Evolutionary conservation across 2,888 invertebrate species (phyloP), one percentile per base, ranked within the genome.

Genomic region (Rhagonycha lutea): DNA sequence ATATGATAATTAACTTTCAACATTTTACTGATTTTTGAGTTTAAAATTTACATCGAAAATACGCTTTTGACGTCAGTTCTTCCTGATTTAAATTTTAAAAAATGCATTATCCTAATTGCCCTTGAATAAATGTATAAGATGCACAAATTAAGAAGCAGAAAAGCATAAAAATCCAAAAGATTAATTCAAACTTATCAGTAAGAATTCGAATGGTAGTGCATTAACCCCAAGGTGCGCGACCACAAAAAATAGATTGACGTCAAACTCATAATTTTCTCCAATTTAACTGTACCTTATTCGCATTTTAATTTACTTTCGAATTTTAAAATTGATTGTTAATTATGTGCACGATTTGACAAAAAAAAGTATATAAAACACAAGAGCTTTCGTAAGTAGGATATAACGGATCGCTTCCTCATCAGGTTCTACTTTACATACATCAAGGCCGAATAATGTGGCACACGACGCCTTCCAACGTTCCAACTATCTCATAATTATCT

Each of bases 361-460:
- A 61, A 32, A 29, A 61, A n/a, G 1, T n/a, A 47, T 47, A n/a
- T 2, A 32, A 32, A 47, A 47, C n/a, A 14, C 14, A 14, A 14
- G 28, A 68, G 28, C 14, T 29, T 29, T 14, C 28, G 14, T 60
- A 68, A 72, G 72, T 72, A 68, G 72, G 72, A 68, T 68, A 61
- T 72, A 72, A 72, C 72, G 72, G 72, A 61, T 29, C 61, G 60
- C 61, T 72, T 72, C 72, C 72, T 68, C 68, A 12, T 72, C 60
- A 14, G 68, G 68, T 68, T 14, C 72, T 60, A 72, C 72, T 68
- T 72, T 68, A 67, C 24, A 68, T 28, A 32, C 67, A 67, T 12
- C 72, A 72, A 72, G 72, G 72, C 61, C 72, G 68, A 60, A 18
- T n/a, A 24, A 72, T 72, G 68, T 72, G 72, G 72, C 67, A 72